Base-by-base conservation (phyloP, 2,888 invertebrate species). In the Celastrina argiolus region DNA sequence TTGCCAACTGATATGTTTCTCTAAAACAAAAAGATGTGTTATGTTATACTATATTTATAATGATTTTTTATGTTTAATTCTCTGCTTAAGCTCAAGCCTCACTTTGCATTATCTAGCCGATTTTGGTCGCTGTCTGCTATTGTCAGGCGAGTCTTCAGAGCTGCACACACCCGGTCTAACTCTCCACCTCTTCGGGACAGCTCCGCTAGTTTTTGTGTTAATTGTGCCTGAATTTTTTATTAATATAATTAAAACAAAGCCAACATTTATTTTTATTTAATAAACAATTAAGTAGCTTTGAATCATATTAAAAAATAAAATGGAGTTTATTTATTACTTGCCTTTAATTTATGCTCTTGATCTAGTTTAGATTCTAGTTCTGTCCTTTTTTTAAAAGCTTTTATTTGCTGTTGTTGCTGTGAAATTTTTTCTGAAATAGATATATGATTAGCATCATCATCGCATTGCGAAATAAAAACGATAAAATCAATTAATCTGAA, bases 61-160 rank as follows among this genome's bases (percentile, higher is more conserved):
- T 28, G 28, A 28, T 28, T 3, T 28, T 28, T 2, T 3, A 4
- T 28, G 28, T 28, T 3, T 28, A 4, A 28, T 31, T 31, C 31
- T 31, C 5, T 31, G 31, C 5, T 31, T 31, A 31, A 5, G 31
- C 31, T 36, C 0, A 36, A 36, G 36, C 12, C 79, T 74, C 69
- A 88, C 89, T 84, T 86, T 0, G 86, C 85, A 73, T 78, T 84
- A 2, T 88, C 84, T 7, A 89, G 73, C 56, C 85, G 72, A 6
- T 81, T 79, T 34, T 79, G 76, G 39, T 89, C 89, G 1, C 82
- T 84, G 26, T 88, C 88, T 0, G 85, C 77, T 3, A 89, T 88
- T 1, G 80, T 81, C 2, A 84, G 76, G 10, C 78, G 75, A 0
- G 81, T 74, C 4, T 81, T 76, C 12, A 85, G 80, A 2, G 75